Evolutionary conservation across 2,113 vertebrate genomes (phyloP).

Genomic region (Anseranas semipalmata): DNA sequence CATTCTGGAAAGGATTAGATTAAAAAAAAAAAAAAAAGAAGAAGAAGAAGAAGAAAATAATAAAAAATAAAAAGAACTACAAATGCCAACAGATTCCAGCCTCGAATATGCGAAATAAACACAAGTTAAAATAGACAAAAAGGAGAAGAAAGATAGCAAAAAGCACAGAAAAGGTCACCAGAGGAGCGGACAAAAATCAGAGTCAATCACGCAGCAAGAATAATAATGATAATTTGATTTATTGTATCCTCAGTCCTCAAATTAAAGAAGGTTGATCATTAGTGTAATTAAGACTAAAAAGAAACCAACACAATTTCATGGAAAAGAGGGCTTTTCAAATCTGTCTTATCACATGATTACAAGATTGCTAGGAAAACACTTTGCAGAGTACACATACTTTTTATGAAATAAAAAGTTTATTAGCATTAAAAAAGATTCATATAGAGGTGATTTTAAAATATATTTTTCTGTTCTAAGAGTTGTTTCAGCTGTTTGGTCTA

Average conservation of each 20-base stretch:
- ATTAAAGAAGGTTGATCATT: not conserved
- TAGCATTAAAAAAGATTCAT: not conserved
- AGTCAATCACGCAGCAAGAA: not conserved
- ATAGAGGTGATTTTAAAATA: not conserved
- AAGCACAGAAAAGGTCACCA: not conserved
- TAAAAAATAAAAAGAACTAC: not conserved
- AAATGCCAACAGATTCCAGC: not conserved
- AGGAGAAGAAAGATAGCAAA: not conserved
- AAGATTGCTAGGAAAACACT: not conserved
- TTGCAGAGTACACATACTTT: not conserved
- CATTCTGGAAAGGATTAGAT: not conserved
- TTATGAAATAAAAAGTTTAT: not conserved
- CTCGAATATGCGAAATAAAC: not conserved
- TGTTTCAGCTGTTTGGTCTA: not conserved
- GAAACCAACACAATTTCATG: not conserved
- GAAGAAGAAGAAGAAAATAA: not conserved
- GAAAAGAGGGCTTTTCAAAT: not conserved
- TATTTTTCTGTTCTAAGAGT: not conserved
- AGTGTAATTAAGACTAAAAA: not conserved
- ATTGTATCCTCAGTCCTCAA: not conserved
- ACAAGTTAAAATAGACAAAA: not conserved
- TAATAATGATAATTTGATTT: not conserved
- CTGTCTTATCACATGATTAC: not conserved
- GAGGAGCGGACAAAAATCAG: not conserved
- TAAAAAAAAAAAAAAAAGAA: not conserved